Conservation (phyloP, 2,113 vertebrate genomes). For the Microcebus tavaratra region DNA sequence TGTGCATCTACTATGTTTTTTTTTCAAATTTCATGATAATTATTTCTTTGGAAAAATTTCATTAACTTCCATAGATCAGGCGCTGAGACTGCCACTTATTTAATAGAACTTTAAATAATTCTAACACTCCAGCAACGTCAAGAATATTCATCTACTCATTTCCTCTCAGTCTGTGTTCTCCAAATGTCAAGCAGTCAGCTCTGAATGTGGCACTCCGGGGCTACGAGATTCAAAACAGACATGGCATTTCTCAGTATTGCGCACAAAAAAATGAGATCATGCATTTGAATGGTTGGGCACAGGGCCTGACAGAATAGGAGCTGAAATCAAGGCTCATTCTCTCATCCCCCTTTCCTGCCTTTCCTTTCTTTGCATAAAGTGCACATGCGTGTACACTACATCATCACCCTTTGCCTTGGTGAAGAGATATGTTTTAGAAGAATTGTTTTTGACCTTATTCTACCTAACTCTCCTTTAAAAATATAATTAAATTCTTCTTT, state of each 20-base stretch:
- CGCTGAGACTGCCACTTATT: constrained; percentile 17
- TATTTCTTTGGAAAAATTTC: constrained; percentile 60
- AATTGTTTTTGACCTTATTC: neutral
- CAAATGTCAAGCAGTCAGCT: constrained; percentile 40
- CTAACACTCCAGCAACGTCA: constrained; percentile 8
- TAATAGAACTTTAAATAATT: constrained; percentile 70
- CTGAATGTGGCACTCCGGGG: neutral
- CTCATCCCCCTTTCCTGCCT: neutral
- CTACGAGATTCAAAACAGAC: neutral
- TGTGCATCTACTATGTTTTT: neutral
- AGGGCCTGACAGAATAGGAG: neutral
- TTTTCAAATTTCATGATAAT: constrained; percentile 49
- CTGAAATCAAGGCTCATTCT: neutral
- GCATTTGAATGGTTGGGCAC: neutral
- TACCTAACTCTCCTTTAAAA: constrained; percentile 10
- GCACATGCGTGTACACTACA: accelerated
- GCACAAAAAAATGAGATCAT: constrained; percentile 1
- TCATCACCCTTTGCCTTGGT: neutral
- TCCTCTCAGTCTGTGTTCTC: constrained; percentile 2
- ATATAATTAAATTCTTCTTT: neutral
- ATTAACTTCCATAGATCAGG: constrained; percentile 41
- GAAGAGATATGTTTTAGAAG: neutral
- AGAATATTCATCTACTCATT: constrained; percentile 52
- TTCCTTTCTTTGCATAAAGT: neutral
- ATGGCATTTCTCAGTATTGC: neutral